Evolutionary conservation across 2,113 vertebrate species (phyloP).

Genomic region (Phylloscopus trochilus): DNA sequence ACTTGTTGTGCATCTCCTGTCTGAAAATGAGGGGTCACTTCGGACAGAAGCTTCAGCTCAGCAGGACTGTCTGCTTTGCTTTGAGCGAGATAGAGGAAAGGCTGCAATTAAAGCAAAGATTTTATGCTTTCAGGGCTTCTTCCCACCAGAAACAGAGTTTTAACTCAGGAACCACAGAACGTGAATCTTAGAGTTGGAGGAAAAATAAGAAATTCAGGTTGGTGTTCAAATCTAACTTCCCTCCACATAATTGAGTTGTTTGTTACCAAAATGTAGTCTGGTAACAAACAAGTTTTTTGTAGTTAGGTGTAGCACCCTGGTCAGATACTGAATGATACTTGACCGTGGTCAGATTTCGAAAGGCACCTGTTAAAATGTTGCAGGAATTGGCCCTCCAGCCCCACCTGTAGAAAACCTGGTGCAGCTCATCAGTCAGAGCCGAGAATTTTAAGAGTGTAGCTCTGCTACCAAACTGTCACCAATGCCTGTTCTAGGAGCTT

Average conservation of each 20-base stretch:
- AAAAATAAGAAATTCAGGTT: neutral
- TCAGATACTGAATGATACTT: neutral
- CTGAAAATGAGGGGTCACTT: slow-evolving; percentile 48
- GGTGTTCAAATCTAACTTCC: neutral
- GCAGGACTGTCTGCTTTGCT: slow-evolving; percentile 17
- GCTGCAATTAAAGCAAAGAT: neutral
- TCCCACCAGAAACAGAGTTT: slow-evolving; percentile 22
- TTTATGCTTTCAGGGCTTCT: slow-evolving; percentile 25
- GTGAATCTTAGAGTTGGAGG: neutral
- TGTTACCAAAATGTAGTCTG: neutral
- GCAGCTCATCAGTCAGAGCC: fast-evolving
- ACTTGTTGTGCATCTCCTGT: neutral
- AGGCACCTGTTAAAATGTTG: neutral
- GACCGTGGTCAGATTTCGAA: neutral
- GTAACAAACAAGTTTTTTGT: too few relatives aligned
- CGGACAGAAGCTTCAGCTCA: slow-evolving; percentile 14
- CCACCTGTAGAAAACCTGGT: neutral
- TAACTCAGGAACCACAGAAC: neutral
- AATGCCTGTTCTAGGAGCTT: neutral
- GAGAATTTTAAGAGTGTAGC: fast-evolving
- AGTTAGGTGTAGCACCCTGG: neutral
- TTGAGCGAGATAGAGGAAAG: neutral
- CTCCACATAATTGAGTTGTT: neutral
- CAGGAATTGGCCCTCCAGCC: neutral
- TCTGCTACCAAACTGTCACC: neutral